A percentile compares a stretch with the other conserved stretches of the same genome.
These are phyloP conservation scores for Caenorhabditis briggsae DNA, from an alignment of 1,140 invertebrate species.

Conservation along the genomic window DNA sequence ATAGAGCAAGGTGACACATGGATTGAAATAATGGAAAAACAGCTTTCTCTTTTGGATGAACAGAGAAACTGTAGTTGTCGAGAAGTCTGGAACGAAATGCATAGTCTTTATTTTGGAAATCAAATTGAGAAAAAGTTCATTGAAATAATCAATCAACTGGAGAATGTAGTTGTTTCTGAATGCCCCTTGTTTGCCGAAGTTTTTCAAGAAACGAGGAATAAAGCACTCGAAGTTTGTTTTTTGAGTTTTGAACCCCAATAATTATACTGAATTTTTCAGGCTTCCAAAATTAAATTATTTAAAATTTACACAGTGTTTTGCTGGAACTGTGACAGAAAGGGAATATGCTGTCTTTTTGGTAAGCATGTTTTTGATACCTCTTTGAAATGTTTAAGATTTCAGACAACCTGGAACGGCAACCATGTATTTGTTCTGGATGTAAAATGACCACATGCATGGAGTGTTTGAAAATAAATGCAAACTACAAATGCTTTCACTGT, in stretches of 20 bases:
- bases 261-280: not conserved
- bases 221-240: not conserved
- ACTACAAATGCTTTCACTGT: constrained; percentile 5
- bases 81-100: constrained; percentile 2
- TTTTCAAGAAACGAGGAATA: not conserved
- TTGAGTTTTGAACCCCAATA: not conserved
- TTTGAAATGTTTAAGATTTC: not conserved
- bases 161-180: not conserved
- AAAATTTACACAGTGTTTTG: constrained; percentile 7
- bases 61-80: not conserved
- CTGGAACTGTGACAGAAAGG: not conserved
- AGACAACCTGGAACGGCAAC: not conserved
- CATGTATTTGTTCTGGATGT: not conserved
- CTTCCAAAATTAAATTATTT: not conserved
- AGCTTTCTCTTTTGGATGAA: not conserved
- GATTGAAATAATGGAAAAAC: not conserved
- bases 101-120: constrained; percentile 26
- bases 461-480: not conserved
- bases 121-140: not conserved
- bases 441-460: not conserved
- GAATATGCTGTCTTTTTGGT: constrained; percentile 10
- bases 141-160: not conserved
- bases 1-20: not conserved
- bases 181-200: not conserved
- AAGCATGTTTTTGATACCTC: not conserved